Conservation (phyloP, 1,140 invertebrate genomes). For the Brachystomella parvula region DNA sequence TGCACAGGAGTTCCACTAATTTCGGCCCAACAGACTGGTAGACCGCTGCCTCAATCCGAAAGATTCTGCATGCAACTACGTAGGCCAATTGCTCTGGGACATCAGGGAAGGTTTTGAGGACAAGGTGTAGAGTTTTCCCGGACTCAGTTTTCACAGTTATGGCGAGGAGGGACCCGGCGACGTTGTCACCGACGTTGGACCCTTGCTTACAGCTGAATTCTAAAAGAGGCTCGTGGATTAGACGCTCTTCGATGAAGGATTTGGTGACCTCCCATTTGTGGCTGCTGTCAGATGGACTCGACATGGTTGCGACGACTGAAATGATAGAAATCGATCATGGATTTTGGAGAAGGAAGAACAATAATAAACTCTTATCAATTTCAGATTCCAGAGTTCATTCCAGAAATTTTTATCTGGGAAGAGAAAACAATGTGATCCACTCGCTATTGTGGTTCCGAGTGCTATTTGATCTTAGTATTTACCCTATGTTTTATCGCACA, state of each 20-base stretch:
- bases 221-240: neutral
- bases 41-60: constrained; percentile 6
- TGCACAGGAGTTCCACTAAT: neutral
- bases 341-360: too few relatives aligned
- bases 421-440: too few relatives aligned
- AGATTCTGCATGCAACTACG: neutral
- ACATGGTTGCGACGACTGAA: too few relatives aligned
- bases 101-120: constrained; percentile 14
- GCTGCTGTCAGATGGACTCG: too few relatives aligned
- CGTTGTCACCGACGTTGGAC: constrained; percentile 19
- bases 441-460: too few relatives aligned
- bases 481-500: too few relatives aligned
- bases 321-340: too few relatives aligned
- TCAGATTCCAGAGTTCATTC: too few relatives aligned
- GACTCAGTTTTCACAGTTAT: constrained; percentile 13
- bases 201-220: constrained; percentile 12
- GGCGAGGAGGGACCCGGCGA: constrained; percentile 12
- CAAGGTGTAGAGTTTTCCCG: constrained; percentile 13
- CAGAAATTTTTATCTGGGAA: too few relatives aligned
- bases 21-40: neutral
- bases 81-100: neutral
- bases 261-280: neutral
- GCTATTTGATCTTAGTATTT: too few relatives aligned
- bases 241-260: neutral
- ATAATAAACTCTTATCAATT: too few relatives aligned